Percentiles rank a stretch among this genome's conserved stretches.
Evolutionary conservation across 2,888 invertebrate species (phyloP).

Genomic region (Orthosia gothica): DNA sequence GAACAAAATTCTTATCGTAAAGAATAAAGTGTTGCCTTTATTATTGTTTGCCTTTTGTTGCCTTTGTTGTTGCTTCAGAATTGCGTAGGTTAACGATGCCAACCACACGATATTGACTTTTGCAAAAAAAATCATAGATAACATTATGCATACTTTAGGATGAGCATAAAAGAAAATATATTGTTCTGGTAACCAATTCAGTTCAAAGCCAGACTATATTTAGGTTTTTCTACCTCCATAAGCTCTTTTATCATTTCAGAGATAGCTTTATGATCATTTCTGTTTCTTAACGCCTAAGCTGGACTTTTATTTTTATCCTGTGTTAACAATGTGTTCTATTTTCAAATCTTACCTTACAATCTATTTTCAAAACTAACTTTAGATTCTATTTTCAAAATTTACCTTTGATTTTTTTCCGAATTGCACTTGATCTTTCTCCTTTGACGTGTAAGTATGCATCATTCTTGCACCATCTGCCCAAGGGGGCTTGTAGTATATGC

Average conservation of each 20-base stretch:
- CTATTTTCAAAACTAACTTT: constrained; percentile 64
- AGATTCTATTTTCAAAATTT: constrained; percentile 42
- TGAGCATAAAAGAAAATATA: constrained; percentile 27
- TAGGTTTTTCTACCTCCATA: constrained; percentile 1
- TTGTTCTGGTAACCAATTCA: constrained; percentile 14
- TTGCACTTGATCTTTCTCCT: constrained; percentile 95
- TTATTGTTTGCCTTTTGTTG: too few species aligned
- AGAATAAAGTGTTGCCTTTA: neutral
- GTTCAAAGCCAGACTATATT: constrained; percentile 22
- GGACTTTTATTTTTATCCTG: neutral
- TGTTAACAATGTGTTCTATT: neutral
- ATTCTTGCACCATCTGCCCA: constrained; percentile 98
- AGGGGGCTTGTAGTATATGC: constrained; percentile 99
- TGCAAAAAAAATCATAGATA: constrained; percentile 30
- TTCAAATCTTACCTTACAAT: neutral
- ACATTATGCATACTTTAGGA: constrained; percentile 18
- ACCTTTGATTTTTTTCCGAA: constrained; percentile 98
- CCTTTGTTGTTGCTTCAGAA: too few species aligned
- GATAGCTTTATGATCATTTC: constrained; percentile 1
- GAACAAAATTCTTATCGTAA: constrained; percentile 1
- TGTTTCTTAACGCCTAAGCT: constrained; percentile 1
- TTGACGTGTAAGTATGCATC: constrained; percentile 97
- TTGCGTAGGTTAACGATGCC: constrained; percentile 13
- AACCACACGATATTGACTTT: constrained; percentile 9
- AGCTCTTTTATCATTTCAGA: constrained; percentile 6